Conservation (phyloP, 2,113 vertebrate genomes). For the Prolemur simus region DNA sequence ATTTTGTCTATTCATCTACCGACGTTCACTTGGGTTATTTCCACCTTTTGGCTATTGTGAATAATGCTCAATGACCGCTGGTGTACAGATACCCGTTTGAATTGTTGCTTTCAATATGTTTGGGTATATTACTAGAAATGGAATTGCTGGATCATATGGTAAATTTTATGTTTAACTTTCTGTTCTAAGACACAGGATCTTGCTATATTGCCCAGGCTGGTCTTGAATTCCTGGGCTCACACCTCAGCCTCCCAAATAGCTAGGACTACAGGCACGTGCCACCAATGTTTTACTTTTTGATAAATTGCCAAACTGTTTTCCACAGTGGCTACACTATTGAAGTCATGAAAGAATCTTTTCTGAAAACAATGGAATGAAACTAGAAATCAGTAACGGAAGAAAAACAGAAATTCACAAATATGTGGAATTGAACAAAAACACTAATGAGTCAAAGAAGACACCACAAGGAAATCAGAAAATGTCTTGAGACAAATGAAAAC, state of each 20-base stretch:
- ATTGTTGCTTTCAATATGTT: not conserved
- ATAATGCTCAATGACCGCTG: not conserved
- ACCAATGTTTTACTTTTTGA: not conserved
- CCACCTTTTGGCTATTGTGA: not conserved
- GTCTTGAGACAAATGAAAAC: not conserved
- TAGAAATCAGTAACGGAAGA: not conserved
- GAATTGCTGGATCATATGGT: not conserved
- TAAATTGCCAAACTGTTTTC: not conserved
- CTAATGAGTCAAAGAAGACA: not conserved
- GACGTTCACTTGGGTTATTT: not conserved
- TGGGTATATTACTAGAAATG: too few species aligned
- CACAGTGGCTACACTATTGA: too few species aligned
- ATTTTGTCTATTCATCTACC: not conserved
- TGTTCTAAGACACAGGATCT: too few species aligned
- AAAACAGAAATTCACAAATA: too few species aligned
- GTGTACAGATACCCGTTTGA: not conserved
- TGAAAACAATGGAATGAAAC: not conserved
- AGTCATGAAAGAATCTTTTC: not conserved
- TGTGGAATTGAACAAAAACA: too few species aligned
- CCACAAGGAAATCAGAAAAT: not conserved
- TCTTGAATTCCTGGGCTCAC: too few species aligned
- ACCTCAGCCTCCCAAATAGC: too few species aligned
- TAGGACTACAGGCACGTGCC: too few species aligned
- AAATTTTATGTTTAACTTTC: not conserved
- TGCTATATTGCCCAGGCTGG: too few species aligned